Conservation (phyloP, 2,113 vertebrate species). For the Thunnus thynnus region DNA sequence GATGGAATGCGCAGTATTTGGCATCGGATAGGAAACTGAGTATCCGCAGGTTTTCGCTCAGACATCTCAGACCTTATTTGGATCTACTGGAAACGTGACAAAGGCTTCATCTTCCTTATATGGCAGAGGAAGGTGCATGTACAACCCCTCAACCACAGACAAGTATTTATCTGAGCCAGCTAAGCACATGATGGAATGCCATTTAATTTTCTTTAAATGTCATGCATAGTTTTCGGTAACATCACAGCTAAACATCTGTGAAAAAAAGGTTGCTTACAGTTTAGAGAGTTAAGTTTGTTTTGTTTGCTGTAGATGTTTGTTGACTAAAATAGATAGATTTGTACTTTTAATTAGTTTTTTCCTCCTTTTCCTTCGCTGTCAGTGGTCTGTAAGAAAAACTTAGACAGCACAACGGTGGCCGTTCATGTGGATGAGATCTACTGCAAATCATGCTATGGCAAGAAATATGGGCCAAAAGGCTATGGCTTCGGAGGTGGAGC, state of each 20-base stretch:
- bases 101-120: conserved; percentile 67
- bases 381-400: conserved; percentile 97
- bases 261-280: background rate
- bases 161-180: conserved; percentile 42
- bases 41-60: conserved; percentile 58
- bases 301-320: background rate
- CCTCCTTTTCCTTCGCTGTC: background rate
- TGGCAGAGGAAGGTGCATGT: conserved; percentile 63
- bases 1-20: conserved; percentile 72
- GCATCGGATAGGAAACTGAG: conserved; percentile 46
- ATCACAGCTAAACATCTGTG: background rate
- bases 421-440: conserved; percentile 96
- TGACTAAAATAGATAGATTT: background rate
- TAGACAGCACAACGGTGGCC: conserved; percentile 96
- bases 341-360: background rate
- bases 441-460: conserved; percentile 97
- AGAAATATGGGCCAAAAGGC: conserved; percentile 97
- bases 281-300: background rate
- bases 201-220: conserved; percentile 21
- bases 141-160: conserved; percentile 16
- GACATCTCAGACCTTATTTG: conserved; percentile 75
- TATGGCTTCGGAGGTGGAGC: conserved; percentile 94
- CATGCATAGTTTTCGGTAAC: conserved; percentile 32
- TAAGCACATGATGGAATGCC: background rate
- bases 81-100: conserved; percentile 66